Base-by-base conservation (phyloP, 2,888 invertebrate genomes). In the Creontiades dilutus region DNA sequence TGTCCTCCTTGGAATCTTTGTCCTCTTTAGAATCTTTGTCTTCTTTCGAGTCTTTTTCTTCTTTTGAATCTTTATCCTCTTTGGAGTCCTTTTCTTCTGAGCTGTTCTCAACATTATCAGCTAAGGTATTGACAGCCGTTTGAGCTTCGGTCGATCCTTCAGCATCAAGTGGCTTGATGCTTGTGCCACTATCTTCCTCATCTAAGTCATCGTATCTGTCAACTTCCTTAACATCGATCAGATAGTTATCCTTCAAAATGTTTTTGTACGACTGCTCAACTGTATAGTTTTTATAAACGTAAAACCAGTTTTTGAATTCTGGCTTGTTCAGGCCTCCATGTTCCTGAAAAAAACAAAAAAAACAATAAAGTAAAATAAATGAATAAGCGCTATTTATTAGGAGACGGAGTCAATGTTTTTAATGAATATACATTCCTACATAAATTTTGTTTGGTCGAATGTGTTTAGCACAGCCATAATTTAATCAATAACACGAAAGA, bases 231-330 rank as follows among this genome's bases (percentile, higher is more conserved):
- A 96, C 95, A 55, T 95, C 95, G 82, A 95, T 95, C 75, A 94
- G 93, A 91, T 96, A 96, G 92, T 94, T 94, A 85, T 95, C 94
- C 92, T 94, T 94, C 2, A 96, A 92, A 81, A 95, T 93, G 91
- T 95, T 94, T 91, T 95, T 95, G 92, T 95, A 96, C 37, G 95
- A 94, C 68, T 95, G 94, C 90, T 94, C 94, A 3, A 95, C 95
- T 0, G 95, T 95, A 92, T 95, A 95, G 92, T 96, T 96, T 92
- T 95, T 95, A 93, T 96, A 96, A 7, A 96, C 94, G 92, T 96
- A 96, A 92, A 96, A 95, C 94, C 95, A 96, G 92, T 95, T 95
- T 92, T 95, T 95, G 91, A 96, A 93, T 91, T 95, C 95, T 0
- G 95, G 95, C 90, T 94, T 93, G 91, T 94, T 94, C 86, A 93